phyloP scores from a whole-genome alignment of 2,797 vertebrate genomes.

The Malurus splendens region DNA sequence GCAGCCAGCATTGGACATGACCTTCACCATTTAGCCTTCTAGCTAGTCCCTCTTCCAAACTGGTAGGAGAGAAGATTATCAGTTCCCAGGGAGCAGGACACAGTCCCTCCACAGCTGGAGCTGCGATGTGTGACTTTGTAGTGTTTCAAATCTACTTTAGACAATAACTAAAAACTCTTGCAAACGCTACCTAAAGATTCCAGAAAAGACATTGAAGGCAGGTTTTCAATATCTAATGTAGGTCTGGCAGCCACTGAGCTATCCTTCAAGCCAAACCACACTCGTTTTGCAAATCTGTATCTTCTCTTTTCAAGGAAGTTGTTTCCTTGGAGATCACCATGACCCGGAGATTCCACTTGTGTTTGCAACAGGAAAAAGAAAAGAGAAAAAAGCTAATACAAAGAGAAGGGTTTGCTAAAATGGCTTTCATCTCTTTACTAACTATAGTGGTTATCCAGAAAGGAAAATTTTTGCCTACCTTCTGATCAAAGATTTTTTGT shows the following conservation, averaged over 20 bases:
- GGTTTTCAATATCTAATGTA: background rate
- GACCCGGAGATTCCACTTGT: background rate
- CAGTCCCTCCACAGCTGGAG: background rate
- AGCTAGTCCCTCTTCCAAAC: background rate
- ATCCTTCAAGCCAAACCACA: background rate
- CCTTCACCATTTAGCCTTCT: background rate
- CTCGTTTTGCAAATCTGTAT: background rate
- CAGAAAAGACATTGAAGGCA: background rate
- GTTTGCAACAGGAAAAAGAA: background rate
- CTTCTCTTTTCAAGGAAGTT: background rate
- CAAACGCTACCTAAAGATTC: background rate
- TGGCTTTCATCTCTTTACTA: background rate
- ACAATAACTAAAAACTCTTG: background rate
- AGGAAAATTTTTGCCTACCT: background rate
- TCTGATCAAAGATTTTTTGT: background rate
- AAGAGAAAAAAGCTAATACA: background rate
- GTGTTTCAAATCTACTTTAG: background rate
- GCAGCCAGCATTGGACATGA: background rate
- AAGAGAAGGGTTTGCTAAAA: background rate
- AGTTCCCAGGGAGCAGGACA: background rate
- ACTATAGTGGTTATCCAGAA: background rate
- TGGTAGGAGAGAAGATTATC: background rate
- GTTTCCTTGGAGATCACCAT: background rate
- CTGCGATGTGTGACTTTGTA: rapidly evolving
- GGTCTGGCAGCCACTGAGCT: background rate